Evolutionary conservation across 2,797 vertebrate genomes (phyloP), one percentile per base, ranked within the genome.

Genomic region (Petrocephalus sullivani): DNA sequence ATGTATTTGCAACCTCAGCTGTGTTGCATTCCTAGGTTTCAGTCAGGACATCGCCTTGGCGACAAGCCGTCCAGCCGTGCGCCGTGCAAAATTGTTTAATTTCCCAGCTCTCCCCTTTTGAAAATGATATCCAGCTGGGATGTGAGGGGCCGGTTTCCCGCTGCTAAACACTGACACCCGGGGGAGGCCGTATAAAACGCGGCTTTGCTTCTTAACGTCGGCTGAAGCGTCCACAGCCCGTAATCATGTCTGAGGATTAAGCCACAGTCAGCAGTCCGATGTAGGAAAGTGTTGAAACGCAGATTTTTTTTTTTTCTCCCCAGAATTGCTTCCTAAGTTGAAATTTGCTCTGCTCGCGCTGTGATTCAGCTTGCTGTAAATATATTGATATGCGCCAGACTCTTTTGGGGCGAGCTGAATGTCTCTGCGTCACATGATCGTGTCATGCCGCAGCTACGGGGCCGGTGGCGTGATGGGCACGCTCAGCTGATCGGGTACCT

Each of bases 261-360:
- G 53, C 61, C 61, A 19, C 71, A 41, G 16, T 75, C 37, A 19
- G 3, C 16, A 19, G 71, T 46, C 71, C 14, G 71, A 85, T 85
- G 85, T 51, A 37, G 89, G 85, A 91, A 60, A 64, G 87, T 88
- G 89, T 90, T 89, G 89, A 54, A n/a, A 58, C n/a, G 14, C 19
- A 83, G 89, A 33, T 84, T 28, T 21, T 41, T 87, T 87, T 67
- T 56, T 87, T 33, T 37, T 33, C 60, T 9, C 51, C 37, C 71
- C 58, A 67, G 83, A 89, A 64, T 51, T 81, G 53, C 21, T 87
- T 28, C 53, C 7, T 58, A 16, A 58, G 49, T 75, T 86, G 33
- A 28, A 33, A 49, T 49, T 78, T 53, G n/a, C 46, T 53, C 5
- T 12, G 8, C 51, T 8, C 1, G n/a, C 4, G 10, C 19, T 37